Evolutionary conservation across 2,113 vertebrate species (phyloP).

Genomic region (Chaetorhynchus papuensis): DNA sequence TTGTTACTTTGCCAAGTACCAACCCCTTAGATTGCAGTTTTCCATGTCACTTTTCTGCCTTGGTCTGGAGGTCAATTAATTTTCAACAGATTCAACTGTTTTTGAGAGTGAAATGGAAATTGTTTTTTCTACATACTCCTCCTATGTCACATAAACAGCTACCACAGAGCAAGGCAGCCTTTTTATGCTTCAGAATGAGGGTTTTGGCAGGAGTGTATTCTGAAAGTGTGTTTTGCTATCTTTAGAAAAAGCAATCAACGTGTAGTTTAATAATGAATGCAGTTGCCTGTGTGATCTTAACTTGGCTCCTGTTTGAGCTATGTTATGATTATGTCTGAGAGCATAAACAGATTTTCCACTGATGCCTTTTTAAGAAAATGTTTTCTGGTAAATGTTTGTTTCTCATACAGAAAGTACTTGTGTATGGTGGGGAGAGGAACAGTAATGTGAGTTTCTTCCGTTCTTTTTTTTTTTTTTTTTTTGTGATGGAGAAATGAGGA

Average conservation of each 20-base stretch:
- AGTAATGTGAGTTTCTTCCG: background rate
- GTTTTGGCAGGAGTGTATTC: background rate
- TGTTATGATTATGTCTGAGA: background rate
- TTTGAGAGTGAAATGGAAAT: background rate
- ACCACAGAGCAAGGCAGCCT: background rate
- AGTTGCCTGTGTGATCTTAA: background rate
- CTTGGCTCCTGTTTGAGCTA: constrained; percentile 11
- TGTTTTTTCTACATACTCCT: background rate
- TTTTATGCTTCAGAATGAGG: background rate
- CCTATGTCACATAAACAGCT: background rate
- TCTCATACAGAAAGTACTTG: background rate
- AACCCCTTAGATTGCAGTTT: background rate
- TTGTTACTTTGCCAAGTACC: background rate
- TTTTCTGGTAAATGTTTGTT: constrained; percentile 4
- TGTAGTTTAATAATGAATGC: constrained; percentile 41
- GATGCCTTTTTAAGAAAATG: background rate
- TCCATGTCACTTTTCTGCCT: background rate
- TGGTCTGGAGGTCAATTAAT: background rate
- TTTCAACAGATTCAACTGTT: background rate
- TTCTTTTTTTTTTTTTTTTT: background rate
- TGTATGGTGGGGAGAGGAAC: background rate
- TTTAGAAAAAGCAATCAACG: constrained; percentile 15
- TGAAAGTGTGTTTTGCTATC: background rate
- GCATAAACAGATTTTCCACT: constrained; percentile 25
- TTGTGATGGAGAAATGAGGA: background rate